Percentiles rank a stretch among this genome's conserved stretches.
phyloP scores from a whole-genome alignment of 1,140 invertebrate species.

The Lepidotrigona ventralis region DNA sequence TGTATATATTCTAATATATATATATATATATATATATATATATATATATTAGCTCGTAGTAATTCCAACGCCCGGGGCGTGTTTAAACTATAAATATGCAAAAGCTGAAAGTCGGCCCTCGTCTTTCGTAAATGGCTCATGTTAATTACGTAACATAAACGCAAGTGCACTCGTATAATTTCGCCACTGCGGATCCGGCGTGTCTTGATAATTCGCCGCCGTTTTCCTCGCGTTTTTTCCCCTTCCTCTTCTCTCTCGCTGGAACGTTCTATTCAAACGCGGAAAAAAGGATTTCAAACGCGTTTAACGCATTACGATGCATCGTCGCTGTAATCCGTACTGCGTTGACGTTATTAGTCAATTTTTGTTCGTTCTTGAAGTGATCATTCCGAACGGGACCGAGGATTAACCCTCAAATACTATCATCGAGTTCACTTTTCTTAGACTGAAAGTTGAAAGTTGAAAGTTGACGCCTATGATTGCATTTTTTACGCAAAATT shows the following conservation, averaged over 20 bases:
- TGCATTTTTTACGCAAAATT: too few relatives aligned
- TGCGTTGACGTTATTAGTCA: too few relatives aligned
- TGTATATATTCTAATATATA: neutral
- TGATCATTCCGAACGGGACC: too few relatives aligned
- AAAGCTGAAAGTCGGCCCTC: slow-evolving; percentile 12
- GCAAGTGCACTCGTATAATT: slow-evolving; percentile 28
- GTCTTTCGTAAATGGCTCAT: slow-evolving; percentile 43
- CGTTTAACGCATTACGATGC: too few relatives aligned
- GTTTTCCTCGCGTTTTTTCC: neutral
- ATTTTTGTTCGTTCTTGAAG: neutral
- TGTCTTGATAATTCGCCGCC: neutral
- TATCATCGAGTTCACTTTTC: too few relatives aligned
- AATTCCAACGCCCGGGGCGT: neutral
- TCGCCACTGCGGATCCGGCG: neutral
- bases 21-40: too few relatives aligned
- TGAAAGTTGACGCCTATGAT: too few relatives aligned
- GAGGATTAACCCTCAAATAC: too few relatives aligned
- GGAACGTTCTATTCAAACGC: neutral
- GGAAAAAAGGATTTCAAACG: neutral
- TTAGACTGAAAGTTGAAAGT: too few relatives aligned
- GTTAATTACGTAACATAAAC: slow-evolving; percentile 41
- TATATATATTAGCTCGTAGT: slow-evolving; percentile 17
- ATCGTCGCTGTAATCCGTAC: too few relatives aligned
- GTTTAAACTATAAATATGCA: slow-evolving; percentile 41
- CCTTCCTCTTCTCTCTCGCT: too few relatives aligned